These are phyloP conservation scores for Epinotia nisella DNA, from an alignment of 2,888 invertebrate species.

Conservation along the genomic window DNA sequence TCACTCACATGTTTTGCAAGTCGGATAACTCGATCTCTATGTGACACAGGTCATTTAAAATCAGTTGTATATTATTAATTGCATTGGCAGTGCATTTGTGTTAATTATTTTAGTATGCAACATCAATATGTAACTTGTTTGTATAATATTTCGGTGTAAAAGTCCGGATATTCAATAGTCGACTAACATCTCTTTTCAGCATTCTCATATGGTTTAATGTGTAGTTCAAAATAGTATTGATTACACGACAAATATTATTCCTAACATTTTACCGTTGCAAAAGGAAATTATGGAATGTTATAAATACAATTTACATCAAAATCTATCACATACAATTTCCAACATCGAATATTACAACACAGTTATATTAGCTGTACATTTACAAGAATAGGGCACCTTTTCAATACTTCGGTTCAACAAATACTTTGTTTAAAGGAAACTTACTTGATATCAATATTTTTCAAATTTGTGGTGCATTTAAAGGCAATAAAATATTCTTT, in stretches of 20 bases:
- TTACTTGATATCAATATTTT: constrained; percentile 25
- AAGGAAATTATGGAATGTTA: constrained; percentile 32
- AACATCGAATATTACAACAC: constrained; percentile 39
- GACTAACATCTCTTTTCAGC: neutral
- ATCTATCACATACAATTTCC: constrained; percentile 40
- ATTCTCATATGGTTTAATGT: constrained; percentile 22
- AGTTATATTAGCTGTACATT: constrained; percentile 33
- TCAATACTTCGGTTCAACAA: constrained; percentile 37
- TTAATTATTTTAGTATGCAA: constrained; percentile 47
- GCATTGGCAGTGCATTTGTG: constrained; percentile 65
- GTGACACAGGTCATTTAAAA: constrained; percentile 45
- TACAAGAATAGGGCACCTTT: constrained; percentile 41
- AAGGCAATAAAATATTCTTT: constrained; percentile 30
- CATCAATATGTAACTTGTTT: constrained; percentile 17
- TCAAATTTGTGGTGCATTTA: constrained; percentile 34
- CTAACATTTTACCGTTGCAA: constrained; percentile 32
- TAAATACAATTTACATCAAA: constrained; percentile 35
- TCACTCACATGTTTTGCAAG: constrained; percentile 21
- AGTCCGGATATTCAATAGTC: constrained; percentile 15
- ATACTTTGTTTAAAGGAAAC: constrained; percentile 12
- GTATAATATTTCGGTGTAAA: constrained; percentile 15
- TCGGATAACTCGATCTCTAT: constrained; percentile 18
- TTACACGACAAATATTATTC: constrained; percentile 34
- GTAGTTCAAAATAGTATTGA: constrained; percentile 25
- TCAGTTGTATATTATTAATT: constrained; percentile 49